Conservation (phyloP, 2,797 vertebrate species). For the Aselliscus stoliczkanus region DNA sequence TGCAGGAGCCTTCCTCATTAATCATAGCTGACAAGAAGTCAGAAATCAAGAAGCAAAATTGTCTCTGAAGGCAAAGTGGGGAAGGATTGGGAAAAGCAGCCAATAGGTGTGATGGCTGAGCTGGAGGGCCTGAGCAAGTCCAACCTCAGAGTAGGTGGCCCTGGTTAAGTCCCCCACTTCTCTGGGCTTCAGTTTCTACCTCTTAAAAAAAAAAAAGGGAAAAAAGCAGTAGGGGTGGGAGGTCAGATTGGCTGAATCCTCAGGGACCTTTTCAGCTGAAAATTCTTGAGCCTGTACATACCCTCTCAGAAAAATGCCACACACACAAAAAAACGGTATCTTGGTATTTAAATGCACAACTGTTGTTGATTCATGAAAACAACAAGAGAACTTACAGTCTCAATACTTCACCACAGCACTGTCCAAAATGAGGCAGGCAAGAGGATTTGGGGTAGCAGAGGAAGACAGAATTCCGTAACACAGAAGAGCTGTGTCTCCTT, state of each 20-base stretch:
- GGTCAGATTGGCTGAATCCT: not conserved
- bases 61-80: slow-evolving; percentile 45
- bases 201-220: not conserved
- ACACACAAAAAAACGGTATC: not conserved
- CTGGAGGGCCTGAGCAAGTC: too few relatives aligned
- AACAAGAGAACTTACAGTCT: not conserved
- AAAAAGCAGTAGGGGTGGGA: not conserved
- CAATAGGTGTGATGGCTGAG: not conserved
- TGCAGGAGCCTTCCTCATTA: slow-evolving; percentile 53
- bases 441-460: not conserved
- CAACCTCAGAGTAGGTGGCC: not conserved
- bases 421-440: not conserved
- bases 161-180: not conserved
- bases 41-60: slow-evolving; percentile 71
- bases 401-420: not conserved
- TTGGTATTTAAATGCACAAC: not conserved
- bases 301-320: not conserved
- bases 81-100: not conserved
- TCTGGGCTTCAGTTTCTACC: not conserved
- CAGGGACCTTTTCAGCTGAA: not conserved
- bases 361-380: not conserved
- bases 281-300: not conserved
- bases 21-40: slow-evolving; percentile 73
- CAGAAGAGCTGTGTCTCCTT: not conserved
- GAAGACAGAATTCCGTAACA: not conserved